Percentiles rank a stretch among this genome's conserved stretches.
These are phyloP conservation scores for Thera obeliscata DNA, from an alignment of 2,888 invertebrate species.

Conservation along the genomic window DNA sequence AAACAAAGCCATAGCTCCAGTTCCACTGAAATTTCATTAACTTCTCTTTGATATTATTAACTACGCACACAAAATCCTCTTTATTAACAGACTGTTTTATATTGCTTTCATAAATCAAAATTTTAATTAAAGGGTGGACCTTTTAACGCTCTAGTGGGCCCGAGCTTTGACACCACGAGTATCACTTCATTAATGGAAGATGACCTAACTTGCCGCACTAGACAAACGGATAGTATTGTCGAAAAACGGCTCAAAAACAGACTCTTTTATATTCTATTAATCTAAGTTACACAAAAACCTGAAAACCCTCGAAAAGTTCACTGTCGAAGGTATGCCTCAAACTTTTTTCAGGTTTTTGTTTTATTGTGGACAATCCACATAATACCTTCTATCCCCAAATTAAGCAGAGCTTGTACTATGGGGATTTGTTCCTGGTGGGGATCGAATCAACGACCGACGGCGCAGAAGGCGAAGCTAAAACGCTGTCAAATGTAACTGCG, in stretches of 20 bases:
- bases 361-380: no score
- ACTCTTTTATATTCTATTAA: neutral
- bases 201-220: slow-evolving; percentile 27
- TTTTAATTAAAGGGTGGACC: slow-evolving; percentile 46
- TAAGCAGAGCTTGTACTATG: no score
- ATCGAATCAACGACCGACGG: no score
- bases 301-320: no score
- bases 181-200: slow-evolving; percentile 40
- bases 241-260: neutral
- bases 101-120: slow-evolving; percentile 47
- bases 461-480: no score
- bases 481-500: no score
- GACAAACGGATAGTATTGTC: slow-evolving; percentile 9
- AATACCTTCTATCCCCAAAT: no score
- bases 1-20: slow-evolving; percentile 26
- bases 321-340: no score
- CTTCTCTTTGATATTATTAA: slow-evolving; percentile 39
- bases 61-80: slow-evolving; percentile 44
- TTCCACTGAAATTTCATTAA: slow-evolving; percentile 33
- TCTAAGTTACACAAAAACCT: no score
- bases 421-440: no score
- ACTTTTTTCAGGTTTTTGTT: no score
- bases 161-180: slow-evolving; percentile 32
- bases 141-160: slow-evolving; percentile 36
- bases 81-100: slow-evolving; percentile 43